Evolutionary conservation across 2,797 vertebrate genomes (phyloP).

Genomic region (Helicolenus hilgendorfi): DNA sequence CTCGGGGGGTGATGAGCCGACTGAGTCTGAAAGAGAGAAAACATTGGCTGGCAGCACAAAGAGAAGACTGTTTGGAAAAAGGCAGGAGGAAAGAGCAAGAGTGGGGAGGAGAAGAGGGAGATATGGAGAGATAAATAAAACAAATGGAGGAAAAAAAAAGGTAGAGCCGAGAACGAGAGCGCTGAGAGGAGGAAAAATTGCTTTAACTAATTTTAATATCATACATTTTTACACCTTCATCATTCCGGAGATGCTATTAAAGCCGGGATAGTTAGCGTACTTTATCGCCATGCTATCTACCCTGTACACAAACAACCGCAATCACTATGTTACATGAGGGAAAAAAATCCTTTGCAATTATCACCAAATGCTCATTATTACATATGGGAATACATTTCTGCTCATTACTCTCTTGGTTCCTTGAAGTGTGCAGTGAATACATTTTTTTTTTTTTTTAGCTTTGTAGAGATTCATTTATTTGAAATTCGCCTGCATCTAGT

Average conservation of each 20-base stretch:
- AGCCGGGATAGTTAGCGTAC: conserved; percentile 8
- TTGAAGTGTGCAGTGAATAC: conserved; percentile 15
- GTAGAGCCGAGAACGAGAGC: background rate
- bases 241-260: conserved; percentile 38
- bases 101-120: conserved; percentile 8
- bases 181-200: background rate
- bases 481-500: background rate
- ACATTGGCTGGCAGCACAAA: conserved; percentile 67
- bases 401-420: conserved; percentile 36
- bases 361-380: conserved; percentile 20
- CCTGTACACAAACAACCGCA: conserved; percentile 21
- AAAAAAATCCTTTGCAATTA: conserved; percentile 6
- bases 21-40: conserved; percentile 67
- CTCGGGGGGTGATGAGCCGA: conserved; percentile 44
- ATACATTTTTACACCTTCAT: conserved; percentile 43
- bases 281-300: conserved; percentile 16
- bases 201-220: conserved; percentile 33
- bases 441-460: conserved; percentile 23
- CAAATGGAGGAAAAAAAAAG: background rate
- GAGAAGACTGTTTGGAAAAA: conserved; percentile 52
- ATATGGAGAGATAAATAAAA: conserved; percentile 36
- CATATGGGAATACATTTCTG: conserved; percentile 39
- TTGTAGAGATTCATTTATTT: conserved; percentile 19
- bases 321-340: conserved; percentile 19
- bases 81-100: conserved; percentile 29